Conservation (phyloP, 1,140 invertebrate genomes). For the Lepidurus arcticus region DNA sequence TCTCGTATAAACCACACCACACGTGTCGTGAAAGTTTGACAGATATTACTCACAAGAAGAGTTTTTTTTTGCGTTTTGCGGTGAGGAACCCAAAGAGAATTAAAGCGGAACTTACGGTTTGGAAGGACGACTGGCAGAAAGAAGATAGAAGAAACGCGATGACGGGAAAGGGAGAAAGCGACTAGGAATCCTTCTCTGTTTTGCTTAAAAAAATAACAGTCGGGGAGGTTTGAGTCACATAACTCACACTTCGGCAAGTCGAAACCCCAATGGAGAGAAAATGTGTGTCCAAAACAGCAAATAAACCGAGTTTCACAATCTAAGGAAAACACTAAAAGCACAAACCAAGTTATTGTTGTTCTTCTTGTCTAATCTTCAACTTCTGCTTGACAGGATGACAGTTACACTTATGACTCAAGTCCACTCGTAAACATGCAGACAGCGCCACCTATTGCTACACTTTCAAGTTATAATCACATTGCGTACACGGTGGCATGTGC, state of each 20-base stretch:
- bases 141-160: too few species aligned
- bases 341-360: background rate
- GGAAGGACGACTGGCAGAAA: too few species aligned
- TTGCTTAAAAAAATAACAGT: too few species aligned
- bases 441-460: background rate
- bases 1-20: background rate
- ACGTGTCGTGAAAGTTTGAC: background rate
- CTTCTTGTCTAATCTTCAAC: background rate
- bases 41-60: background rate
- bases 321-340: background rate
- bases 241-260: too few species aligned
- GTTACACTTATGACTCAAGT: background rate
- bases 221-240: too few species aligned
- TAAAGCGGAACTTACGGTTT: too few species aligned
- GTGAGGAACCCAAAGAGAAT: too few species aligned
- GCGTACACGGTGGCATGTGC: background rate
- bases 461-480: background rate
- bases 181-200: too few species aligned
- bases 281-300: background rate
- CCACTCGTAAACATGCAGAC: background rate
- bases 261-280: too few species aligned
- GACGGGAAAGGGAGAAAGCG: too few species aligned
- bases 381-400: slow-evolving; percentile 3
- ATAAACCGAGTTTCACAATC: background rate
- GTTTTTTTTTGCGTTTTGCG: too few species aligned